Evolutionary conservation across 2,797 vertebrate species (phyloP).

Genomic region (Pagetopsis macropterus): DNA sequence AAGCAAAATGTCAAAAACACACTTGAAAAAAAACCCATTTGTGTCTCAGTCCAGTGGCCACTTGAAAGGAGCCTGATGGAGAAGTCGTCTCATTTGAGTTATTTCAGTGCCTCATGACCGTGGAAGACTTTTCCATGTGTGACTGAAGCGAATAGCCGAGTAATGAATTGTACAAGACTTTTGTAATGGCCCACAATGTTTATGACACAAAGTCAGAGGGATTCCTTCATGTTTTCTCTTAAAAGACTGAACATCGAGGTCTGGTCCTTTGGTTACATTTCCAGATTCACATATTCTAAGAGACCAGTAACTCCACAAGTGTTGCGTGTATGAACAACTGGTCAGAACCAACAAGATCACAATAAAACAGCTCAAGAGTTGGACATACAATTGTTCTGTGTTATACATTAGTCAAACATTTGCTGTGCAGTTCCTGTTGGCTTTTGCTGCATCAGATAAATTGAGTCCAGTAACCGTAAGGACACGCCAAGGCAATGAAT

Average conservation of each 20-base stretch:
- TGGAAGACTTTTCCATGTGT: slow-evolving; percentile 57
- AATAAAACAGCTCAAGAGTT: slow-evolving; percentile 27
- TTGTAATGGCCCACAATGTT: slow-evolving; percentile 57
- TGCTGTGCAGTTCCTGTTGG: slow-evolving; percentile 49
- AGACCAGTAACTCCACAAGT: slow-evolving; percentile 44
- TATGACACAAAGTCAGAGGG: slow-evolving; percentile 61
- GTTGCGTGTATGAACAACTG: slow-evolving; percentile 32
- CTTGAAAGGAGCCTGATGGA: slow-evolving; percentile 47
- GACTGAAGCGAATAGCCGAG: slow-evolving; percentile 54
- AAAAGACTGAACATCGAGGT: slow-evolving; percentile 40
- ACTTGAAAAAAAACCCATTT: slow-evolving; percentile 58
- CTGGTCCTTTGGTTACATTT: slow-evolving; percentile 43
- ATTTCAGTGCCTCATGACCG: slow-evolving; percentile 38
- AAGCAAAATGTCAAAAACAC: slow-evolving; percentile 63
- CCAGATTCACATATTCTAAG: slow-evolving; percentile 43
- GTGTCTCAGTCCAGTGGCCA: slow-evolving; percentile 42
- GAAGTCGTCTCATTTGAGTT: slow-evolving; percentile 46
- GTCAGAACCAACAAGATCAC: slow-evolving; percentile 32
- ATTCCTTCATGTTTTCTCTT: slow-evolving; percentile 49
- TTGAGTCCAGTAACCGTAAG: slow-evolving; percentile 49
- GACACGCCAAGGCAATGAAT: slow-evolving; percentile 60
- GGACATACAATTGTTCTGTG: slow-evolving; percentile 19
- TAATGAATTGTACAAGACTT: slow-evolving; percentile 50
- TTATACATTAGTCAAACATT: slow-evolving; percentile 37
- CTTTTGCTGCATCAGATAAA: slow-evolving; percentile 72